These are phyloP conservation scores for Phylloscopus trochilus DNA, from an alignment of 2,113 vertebrate genomes.

Conservation along the genomic window DNA sequence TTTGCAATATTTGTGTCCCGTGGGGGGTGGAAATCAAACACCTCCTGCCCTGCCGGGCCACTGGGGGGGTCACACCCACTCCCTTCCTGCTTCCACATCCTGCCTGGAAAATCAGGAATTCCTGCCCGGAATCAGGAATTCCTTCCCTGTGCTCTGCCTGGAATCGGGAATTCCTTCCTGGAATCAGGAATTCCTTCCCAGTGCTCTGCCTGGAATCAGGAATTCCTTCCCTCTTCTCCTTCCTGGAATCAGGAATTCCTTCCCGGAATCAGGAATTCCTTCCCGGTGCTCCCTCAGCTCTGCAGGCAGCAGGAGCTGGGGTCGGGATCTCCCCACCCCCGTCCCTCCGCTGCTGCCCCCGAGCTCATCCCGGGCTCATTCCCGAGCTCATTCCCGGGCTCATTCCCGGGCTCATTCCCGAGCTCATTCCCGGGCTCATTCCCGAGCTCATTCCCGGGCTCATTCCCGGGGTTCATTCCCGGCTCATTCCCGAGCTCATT, in stretches of 20 bases:
- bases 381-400: too few species aligned
- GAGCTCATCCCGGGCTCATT: too few species aligned
- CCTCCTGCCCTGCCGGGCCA: not conserved
- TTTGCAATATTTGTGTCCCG: not conserved
- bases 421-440: too few species aligned
- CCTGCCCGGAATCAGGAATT: not conserved
- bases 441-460: too few species aligned
- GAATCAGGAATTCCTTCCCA: not conserved
- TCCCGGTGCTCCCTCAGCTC: not conserved
- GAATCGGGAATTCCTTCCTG: too few species aligned
- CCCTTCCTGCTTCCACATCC: not conserved
- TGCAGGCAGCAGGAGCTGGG: not conserved
- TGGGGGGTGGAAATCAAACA: not conserved
- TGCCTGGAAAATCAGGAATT: not conserved
- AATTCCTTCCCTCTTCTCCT: too few species aligned
- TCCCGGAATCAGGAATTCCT: too few species aligned
- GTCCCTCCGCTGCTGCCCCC: not conserved
- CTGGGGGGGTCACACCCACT: not conserved
- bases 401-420: too few species aligned
- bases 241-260: not conserved
- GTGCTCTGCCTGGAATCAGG: too few species aligned
- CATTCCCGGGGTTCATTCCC: not conserved
- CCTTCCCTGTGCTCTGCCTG: too few species aligned
- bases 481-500: too few species aligned
- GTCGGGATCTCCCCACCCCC: not conserved